Base-by-base conservation (phyloP, 2,888 invertebrate species). In the Listrodromus nycthemerus region DNA sequence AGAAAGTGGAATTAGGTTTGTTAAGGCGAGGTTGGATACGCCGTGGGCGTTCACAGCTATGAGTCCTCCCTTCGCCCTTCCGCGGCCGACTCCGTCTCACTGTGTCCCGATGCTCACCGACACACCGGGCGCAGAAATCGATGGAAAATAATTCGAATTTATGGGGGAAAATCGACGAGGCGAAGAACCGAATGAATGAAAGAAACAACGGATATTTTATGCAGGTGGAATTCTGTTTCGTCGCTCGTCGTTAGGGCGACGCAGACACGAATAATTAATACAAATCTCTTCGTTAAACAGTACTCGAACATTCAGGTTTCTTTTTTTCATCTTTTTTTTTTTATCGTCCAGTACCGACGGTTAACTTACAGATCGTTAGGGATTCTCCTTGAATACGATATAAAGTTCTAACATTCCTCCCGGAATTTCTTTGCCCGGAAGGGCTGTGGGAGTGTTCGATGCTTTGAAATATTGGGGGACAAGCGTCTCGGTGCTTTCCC, bases 1-100 rank as follows among this genome's bases (percentile, higher is more conserved):
- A 71, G 71, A 65, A 79, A 79, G 78, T 71, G 65, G 50, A 79
- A 79, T 79, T 79, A 79, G 78, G 78, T 79, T 79, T 79, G 78
- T 79, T 79, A 70, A 79, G 78, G 63, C 41, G 71, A 65, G 71
- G 78, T 65, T 79, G 63, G 52, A 71, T 79, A 71, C 30, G 78
- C 78, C 78, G 50, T 27, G 21, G 78, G 71, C 78, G 71, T 79
- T 70, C 58, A 67, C 45, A 58, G 52, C 27, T 66, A 50, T 21
- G 55, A n/a, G 24, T 16, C n/a, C 41, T 21, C 66, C 33, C 50
- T 65, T 63, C 21, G 21, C 21, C 41, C 24, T n/a, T 24, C 45
- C 71, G 55, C 19, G 7, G 16, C 58, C 41, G 55, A 21, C 41
- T n/a, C 8, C 27, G 10, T 13, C 58, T 4, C 58, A 3, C 58